Evolutionary conservation across 2,797 vertebrate genomes (phyloP).

Genomic region (Pipistrellus nathusii): DNA sequence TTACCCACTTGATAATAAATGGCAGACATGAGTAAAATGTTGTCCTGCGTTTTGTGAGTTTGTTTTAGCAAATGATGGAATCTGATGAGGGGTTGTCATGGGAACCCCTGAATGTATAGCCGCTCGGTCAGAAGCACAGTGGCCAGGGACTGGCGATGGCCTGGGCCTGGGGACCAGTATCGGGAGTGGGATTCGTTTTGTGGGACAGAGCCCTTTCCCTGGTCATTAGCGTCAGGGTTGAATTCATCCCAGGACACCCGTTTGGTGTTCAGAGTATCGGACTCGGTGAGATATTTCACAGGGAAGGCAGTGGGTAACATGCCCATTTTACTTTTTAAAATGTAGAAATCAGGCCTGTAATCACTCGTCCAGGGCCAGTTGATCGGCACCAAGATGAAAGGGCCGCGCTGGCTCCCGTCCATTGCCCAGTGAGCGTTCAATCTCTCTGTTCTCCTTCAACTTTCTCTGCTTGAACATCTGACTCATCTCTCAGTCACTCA

Average conservation of each 20-base stretch:
- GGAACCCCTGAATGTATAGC: background rate
- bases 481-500: background rate
- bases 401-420: background rate
- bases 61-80: background rate
- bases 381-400: background rate
- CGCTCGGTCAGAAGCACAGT: background rate
- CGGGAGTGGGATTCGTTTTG: background rate
- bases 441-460: background rate
- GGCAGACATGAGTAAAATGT: background rate
- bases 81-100: background rate
- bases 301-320: background rate
- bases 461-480: background rate
- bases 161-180: background rate
- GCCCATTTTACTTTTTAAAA: background rate
- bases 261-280: background rate
- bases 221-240: background rate
- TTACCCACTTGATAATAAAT: background rate
- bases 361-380: background rate
- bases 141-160: background rate
- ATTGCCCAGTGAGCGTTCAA: background rate
- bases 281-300: background rate
- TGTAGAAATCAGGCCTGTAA: background rate
- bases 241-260: background rate
- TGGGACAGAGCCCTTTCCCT: background rate
- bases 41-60: background rate